phyloP scores from a whole-genome alignment of 2,888 invertebrate species.

The Zelleria hepariella region DNA sequence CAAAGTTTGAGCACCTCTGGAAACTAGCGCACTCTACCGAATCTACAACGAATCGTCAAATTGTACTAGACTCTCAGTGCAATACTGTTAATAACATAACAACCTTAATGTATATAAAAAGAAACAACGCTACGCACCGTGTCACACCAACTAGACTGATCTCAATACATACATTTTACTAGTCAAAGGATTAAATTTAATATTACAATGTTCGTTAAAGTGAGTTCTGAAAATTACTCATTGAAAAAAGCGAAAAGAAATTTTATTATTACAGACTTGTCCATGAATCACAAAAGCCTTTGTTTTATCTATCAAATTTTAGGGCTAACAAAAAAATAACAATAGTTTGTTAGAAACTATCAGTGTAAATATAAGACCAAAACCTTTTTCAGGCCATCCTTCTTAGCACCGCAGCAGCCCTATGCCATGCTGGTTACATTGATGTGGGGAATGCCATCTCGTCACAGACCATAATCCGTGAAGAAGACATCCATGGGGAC shows the following conservation, averaged over 20 bases:
- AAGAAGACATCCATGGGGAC: constrained; percentile 27
- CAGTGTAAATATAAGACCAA: too few relatives aligned
- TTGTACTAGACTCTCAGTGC: neutral
- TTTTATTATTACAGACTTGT: too few relatives aligned
- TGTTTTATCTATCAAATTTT: too few relatives aligned
- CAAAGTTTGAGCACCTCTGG: neutral
- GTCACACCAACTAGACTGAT: constrained; percentile 12
- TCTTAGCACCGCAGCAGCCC: constrained; percentile 42
- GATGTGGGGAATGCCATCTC: constrained; percentile 39
- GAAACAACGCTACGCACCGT: constrained; percentile 14
- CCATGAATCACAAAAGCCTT: too few relatives aligned
- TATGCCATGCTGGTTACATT: constrained; percentile 52
- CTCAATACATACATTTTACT: constrained; percentile 7
- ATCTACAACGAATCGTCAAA: constrained; percentile 6
- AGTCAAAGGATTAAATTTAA: neutral
- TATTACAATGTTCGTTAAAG: constrained; percentile 14
- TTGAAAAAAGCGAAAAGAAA: neutral
- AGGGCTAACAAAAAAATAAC: too few relatives aligned
- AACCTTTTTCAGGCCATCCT: constrained; percentile 25
- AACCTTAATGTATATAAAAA: constrained; percentile 14
- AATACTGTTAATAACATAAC: constrained; percentile 4
- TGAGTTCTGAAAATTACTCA: constrained; percentile 6
- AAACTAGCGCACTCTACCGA: constrained; percentile 13
- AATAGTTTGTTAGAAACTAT: too few relatives aligned
- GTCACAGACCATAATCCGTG: constrained; percentile 44